Evolutionary conservation across 2,888 invertebrate species (phyloP).

Genomic region (Cacoxenus indagator): DNA sequence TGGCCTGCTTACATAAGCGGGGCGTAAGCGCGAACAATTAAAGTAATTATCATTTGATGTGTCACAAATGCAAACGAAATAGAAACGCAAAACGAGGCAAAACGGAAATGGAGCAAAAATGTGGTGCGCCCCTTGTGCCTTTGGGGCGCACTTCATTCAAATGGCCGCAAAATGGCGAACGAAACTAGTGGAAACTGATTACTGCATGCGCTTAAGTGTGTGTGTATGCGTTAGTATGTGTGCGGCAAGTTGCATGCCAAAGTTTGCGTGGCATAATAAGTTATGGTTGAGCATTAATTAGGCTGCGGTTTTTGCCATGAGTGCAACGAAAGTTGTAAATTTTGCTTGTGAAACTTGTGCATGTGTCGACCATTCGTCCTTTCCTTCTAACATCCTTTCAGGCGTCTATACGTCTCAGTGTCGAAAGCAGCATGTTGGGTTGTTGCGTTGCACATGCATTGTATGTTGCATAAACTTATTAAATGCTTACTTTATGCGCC

Average conservation of each 20-base stretch:
- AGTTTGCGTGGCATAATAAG: conserved; percentile 19
- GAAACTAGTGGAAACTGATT: not conserved
- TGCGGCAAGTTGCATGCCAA: not conserved
- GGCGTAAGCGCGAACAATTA: conserved; percentile 24
- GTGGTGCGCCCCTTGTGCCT: not conserved
- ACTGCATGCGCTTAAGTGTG: not conserved
- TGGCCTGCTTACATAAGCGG: not conserved
- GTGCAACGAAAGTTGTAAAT: not conserved
- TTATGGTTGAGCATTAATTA: conserved; percentile 22
- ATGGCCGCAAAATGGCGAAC: conserved; percentile 3
- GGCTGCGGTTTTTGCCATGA: conserved; percentile 7
- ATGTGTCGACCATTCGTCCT: not conserved
- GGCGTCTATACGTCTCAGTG: not conserved
- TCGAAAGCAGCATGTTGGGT: not conserved
- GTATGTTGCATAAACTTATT: conserved; percentile 6
- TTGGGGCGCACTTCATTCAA: not conserved
- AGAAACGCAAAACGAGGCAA: not conserved
- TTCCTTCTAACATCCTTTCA: not conserved
- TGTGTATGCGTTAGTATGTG: not conserved
- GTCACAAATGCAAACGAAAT: conserved; percentile 5
- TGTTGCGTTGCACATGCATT: not conserved
- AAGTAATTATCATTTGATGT: conserved; percentile 20
- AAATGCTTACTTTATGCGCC: conserved; percentile 11
- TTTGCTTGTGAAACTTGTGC: conserved; percentile 3
- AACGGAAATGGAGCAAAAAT: not conserved